These are phyloP conservation scores for Heteropelma amictum DNA, from an alignment of 2,888 invertebrate species.

Conservation along the genomic window DNA sequence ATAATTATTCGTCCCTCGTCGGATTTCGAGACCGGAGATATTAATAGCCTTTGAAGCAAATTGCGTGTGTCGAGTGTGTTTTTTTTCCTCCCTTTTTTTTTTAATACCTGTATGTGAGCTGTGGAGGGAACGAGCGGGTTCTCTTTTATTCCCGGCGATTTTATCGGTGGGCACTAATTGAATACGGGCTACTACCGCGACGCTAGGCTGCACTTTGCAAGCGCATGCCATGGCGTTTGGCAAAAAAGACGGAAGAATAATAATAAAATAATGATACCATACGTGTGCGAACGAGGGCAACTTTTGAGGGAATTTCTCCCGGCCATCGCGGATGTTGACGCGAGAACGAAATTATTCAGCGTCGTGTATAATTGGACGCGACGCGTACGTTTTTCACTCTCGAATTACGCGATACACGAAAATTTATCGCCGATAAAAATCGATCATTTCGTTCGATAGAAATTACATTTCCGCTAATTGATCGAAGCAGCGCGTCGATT, in stretches of 20 bases:
- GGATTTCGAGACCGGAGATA: constrained; percentile 4
- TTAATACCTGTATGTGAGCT: constrained; percentile 17
- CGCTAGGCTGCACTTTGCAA: constrained; percentile 39
- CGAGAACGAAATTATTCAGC: constrained; percentile 10
- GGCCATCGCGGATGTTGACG: background rate
- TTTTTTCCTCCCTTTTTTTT: too few species aligned
- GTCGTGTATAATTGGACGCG: constrained; percentile 38
- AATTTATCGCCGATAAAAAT: background rate
- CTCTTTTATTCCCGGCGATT: constrained; percentile 67
- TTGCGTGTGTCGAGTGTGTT: constrained; percentile 6
- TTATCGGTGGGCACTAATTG: constrained; percentile 71
- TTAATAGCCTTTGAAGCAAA: constrained; percentile 43
- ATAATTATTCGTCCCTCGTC: background rate
- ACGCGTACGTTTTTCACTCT: constrained; percentile 1
- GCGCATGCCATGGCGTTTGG: constrained; percentile 14
- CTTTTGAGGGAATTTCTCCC: background rate
- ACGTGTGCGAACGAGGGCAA: constrained; percentile 28
- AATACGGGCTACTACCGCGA: constrained; percentile 62
- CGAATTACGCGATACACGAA: too few species aligned
- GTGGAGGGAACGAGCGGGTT: constrained; percentile 55
- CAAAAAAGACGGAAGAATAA: too few species aligned
- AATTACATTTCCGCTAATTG: background rate
- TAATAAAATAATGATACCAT: constrained; percentile 15
- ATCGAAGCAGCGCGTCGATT: too few species aligned
- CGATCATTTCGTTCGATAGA: background rate